A percentile compares a stretch with the other conserved stretches of the same genome.
Conservation (phyloP, 2,888 invertebrate genomes). For the Lasioglossum marginatum region DNA sequence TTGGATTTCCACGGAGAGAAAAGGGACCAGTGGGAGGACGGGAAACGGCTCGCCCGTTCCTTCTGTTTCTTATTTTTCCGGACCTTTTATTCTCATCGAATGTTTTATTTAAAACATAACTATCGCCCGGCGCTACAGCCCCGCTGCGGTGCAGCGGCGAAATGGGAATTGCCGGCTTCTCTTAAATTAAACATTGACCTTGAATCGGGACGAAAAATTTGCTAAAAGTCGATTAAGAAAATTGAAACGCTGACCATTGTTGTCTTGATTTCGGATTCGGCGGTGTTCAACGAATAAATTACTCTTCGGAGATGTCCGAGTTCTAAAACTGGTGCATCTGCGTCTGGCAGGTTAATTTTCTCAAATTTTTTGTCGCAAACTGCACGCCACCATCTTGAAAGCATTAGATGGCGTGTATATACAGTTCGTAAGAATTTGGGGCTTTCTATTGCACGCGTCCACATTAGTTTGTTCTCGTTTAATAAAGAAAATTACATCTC, state of each 20-base stretch:
- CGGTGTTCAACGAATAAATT: background rate
- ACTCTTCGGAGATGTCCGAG: background rate
- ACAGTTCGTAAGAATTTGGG: background rate
- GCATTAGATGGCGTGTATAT: background rate
- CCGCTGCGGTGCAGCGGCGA: background rate
- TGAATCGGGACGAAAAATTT: background rate
- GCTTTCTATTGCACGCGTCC: background rate
- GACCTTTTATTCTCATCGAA: slow-evolving; percentile 9
- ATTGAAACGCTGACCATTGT: background rate
- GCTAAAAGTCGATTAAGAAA: background rate
- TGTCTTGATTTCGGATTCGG: background rate
- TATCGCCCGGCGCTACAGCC: slow-evolving; percentile 5
- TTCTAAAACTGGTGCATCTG: background rate
- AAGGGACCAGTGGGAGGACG: slow-evolving; percentile 12
- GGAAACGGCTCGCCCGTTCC: background rate
- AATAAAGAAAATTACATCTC: no score
- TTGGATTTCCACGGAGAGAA: slow-evolving; percentile 57
- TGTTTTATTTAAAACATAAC: slow-evolving; percentile 32
- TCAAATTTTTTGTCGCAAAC: background rate
- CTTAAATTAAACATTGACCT: background rate
- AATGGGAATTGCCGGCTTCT: background rate
- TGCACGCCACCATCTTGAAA: background rate
- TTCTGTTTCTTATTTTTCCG: background rate
- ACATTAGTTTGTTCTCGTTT: no score
- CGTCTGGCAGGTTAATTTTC: background rate